A percentile compares a stretch with the other conserved stretches of the same genome.
Conservation (phyloP, 2,888 invertebrate species). For the Perizoma affinitatum region DNA sequence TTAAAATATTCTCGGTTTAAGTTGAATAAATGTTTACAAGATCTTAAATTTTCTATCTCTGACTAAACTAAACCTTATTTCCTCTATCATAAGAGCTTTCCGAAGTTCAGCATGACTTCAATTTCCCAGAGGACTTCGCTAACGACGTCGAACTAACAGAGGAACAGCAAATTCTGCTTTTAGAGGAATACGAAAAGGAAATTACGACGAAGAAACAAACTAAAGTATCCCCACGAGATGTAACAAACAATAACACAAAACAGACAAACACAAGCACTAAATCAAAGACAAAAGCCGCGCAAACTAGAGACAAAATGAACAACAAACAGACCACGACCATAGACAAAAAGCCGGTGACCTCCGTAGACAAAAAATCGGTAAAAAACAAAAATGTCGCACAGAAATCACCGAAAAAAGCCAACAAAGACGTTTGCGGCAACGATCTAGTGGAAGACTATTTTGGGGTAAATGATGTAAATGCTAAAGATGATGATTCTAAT, state of each 20-base stretch:
- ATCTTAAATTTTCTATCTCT: conserved; percentile 24
- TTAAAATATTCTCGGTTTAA: conserved; percentile 5
- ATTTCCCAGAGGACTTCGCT: conserved; percentile 85
- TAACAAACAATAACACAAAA: conserved; percentile 67
- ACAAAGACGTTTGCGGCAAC: conserved; percentile 78
- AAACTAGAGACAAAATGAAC: conserved; percentile 61
- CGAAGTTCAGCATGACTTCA: conserved; percentile 22
- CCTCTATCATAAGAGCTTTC: conserved; percentile 27
- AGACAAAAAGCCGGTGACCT: conserved; percentile 16
- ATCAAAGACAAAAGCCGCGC: conserved; percentile 48
- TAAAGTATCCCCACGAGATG: conserved; percentile 58
- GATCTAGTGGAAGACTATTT: conserved; percentile 82
- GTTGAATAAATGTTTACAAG: conserved; percentile 28
- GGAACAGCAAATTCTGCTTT: conserved; percentile 87
- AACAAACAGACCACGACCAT: conserved; percentile 43
- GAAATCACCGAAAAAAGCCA: conserved; percentile 59
- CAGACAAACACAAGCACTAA: conserved; percentile 50
- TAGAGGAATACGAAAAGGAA: conserved; percentile 88
- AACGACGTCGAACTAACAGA: conserved; percentile 87
- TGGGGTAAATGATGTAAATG: conserved; percentile 65
- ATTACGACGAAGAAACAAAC: conserved; percentile 73
- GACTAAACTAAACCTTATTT: conserved; percentile 28
- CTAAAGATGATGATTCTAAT: conserved; percentile 76
- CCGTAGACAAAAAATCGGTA: conserved; percentile 44
- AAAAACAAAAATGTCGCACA: conserved; percentile 53